Conservation (phyloP, 2,797 vertebrate genomes). For the Ataeniobius toweri region DNA sequence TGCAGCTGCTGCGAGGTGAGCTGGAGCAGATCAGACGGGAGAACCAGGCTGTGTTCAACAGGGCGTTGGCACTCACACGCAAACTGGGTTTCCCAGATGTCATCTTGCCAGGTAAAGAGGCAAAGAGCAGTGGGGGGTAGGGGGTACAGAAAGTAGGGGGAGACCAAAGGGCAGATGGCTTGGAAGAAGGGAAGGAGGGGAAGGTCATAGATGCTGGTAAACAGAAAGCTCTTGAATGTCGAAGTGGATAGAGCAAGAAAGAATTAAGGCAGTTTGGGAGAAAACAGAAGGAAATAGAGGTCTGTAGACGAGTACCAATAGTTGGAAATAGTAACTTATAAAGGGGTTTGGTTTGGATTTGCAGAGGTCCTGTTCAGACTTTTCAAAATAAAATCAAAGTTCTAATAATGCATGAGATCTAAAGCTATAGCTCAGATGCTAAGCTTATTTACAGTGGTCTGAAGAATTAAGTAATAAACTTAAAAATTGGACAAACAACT, state of each 20-base stretch:
- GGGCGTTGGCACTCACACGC: constrained; percentile 93
- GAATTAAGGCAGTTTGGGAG: constrained; percentile 2
- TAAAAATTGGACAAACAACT: background rate
- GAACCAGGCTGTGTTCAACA: constrained; percentile 94
- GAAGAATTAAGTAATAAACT: background rate
- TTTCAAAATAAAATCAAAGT: background rate
- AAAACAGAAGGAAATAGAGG: constrained; percentile 8
- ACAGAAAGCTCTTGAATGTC: constrained; percentile 33
- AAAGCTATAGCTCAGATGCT: background rate
- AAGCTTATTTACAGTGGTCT: background rate
- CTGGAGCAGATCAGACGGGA: constrained; percentile 97
- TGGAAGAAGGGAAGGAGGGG: constrained; percentile 35
- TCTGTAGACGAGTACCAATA: background rate
- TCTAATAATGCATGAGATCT: background rate
- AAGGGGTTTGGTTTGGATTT: background rate
- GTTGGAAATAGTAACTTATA: background rate
- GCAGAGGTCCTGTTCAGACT: background rate
- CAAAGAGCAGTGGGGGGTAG: constrained; percentile 33
- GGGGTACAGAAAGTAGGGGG: constrained; percentile 23
- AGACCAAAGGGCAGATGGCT: constrained; percentile 50
- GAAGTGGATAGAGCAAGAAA: background rate
- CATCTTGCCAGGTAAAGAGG: constrained; percentile 95
- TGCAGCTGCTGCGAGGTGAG: constrained; percentile 95
- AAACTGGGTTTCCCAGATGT: constrained; percentile 98
- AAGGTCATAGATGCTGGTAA: constrained; percentile 37